Conservation (phyloP, 2,113 vertebrate species). For the Cichladusa arquata region DNA sequence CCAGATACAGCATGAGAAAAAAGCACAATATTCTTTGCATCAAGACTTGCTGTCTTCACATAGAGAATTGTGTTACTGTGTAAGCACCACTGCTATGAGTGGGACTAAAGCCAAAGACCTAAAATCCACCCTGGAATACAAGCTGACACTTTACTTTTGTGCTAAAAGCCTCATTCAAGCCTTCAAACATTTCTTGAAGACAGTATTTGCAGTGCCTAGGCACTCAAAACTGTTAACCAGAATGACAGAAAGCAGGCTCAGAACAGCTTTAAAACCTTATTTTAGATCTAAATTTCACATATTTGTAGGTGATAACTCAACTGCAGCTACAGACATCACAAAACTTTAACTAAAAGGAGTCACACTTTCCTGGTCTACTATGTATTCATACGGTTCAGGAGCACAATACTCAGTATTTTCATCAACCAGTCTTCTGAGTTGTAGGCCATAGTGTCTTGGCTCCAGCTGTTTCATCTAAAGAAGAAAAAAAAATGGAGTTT, state of each 20-base stretch:
- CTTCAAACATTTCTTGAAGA: neutral
- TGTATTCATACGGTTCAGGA: constrained; percentile 71
- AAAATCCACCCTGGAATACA: neutral
- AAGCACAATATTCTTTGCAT: neutral
- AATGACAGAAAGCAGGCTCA: neutral
- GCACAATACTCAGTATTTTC: constrained; percentile 69
- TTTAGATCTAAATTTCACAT: neutral
- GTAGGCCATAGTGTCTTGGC: constrained; percentile 77
- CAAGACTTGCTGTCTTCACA: neutral
- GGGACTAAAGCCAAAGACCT: neutral
- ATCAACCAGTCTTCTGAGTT: constrained; percentile 72
- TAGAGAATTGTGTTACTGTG: neutral
- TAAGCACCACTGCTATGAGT: neutral
- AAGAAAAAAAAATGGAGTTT: neutral
- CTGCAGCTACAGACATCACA: neutral
- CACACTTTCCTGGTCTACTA: constrained; percentile 81
- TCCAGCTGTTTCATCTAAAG: constrained; percentile 86
- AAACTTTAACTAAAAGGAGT: neutral
- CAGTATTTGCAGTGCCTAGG: neutral
- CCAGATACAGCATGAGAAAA: neutral
- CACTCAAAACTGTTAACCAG: neutral
- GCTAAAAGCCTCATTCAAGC: neutral
- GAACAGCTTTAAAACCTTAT: neutral
- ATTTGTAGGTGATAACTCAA: neutral
- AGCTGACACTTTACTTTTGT: neutral